Evolutionary conservation across 2,797 vertebrate genomes (phyloP).

Genomic region (Eremophila alpestris): DNA sequence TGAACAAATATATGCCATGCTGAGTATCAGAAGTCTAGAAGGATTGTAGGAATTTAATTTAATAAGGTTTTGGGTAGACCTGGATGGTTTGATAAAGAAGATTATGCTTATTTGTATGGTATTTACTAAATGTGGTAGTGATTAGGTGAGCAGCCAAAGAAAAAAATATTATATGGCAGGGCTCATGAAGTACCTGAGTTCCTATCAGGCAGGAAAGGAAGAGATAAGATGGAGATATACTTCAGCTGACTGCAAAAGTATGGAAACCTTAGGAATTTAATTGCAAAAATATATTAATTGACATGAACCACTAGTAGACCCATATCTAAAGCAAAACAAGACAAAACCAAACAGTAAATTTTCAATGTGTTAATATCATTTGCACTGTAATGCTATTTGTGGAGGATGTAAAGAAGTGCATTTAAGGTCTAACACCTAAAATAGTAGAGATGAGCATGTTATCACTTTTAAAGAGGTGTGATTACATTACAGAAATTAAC

Average conservation of each 20-base stretch:
- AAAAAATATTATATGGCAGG: not conserved
- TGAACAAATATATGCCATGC: not conserved
- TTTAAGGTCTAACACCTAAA: not conserved
- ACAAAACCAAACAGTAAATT: not conserved
- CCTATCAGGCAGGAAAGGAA: not conserved
- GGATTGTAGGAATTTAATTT: not conserved
- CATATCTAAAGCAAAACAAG: not conserved
- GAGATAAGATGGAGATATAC: not conserved
- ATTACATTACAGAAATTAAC: not conserved
- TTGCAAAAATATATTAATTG: not conserved
- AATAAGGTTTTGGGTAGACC: not conserved
- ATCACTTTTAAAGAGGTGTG: not conserved
- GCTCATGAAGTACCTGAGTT: not conserved
- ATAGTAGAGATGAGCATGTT: not conserved
- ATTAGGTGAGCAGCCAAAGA: not conserved
- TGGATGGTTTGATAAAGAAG: not conserved
- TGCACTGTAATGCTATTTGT: not conserved
- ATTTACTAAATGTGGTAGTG: not conserved
- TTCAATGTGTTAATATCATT: not conserved
- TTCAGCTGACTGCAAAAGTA: not conserved
- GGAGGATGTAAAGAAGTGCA: not conserved
- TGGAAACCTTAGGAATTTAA: not conserved
- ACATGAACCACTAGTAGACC: not conserved
- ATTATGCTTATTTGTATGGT: not conserved
- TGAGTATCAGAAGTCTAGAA: not conserved